Evolutionary conservation across 2,888 invertebrate genomes (phyloP).

Genomic region (Cataglyphis livida): DNA sequence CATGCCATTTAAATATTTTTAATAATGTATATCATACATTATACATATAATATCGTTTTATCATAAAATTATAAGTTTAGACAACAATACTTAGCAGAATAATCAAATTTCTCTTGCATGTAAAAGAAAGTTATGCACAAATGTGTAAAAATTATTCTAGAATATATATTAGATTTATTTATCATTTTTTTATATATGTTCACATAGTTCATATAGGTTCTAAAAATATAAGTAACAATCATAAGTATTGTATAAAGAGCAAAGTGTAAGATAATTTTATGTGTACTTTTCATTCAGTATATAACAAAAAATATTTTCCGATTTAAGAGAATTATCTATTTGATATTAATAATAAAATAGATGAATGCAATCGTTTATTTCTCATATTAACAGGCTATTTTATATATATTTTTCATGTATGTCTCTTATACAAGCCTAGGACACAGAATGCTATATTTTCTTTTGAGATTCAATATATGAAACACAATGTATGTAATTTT

Average conservation of each 20-base stretch:
- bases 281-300: constrained; percentile 11
- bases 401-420: background rate
- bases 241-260: background rate
- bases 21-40: background rate
- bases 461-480: constrained; percentile 63
- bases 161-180: background rate
- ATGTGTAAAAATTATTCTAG: background rate
- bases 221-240: background rate
- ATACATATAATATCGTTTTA: background rate
- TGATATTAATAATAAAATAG: constrained; percentile 8
- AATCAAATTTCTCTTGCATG: background rate
- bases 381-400: constrained; percentile 2
- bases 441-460: constrained; percentile 24
- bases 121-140: background rate
- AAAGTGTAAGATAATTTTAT: constrained; percentile 16
- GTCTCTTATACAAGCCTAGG: background rate
- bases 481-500: constrained; percentile 65
- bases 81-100: background rate
- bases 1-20: background rate
- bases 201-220: background rate
- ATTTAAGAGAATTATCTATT: constrained; percentile 3
- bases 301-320: constrained; percentile 5
- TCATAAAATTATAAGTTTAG: constrained; percentile 6
- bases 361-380: constrained; percentile 16
- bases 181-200: constrained; percentile 6